Evolutionary conservation across 2,888 invertebrate species (phyloP).

Genomic region (Heliconius aoede): DNA sequence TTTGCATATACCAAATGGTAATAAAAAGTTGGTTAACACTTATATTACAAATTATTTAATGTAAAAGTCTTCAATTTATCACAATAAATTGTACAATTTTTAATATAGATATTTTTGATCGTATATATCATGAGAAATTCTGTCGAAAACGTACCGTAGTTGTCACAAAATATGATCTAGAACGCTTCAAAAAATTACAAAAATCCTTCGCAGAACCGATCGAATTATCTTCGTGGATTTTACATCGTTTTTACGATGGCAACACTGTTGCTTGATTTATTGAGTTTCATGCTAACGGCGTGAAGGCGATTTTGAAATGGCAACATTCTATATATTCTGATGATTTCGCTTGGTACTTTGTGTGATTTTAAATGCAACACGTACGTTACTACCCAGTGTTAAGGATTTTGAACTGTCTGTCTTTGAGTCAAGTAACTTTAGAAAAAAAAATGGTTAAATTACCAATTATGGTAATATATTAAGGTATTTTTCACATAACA

Average conservation of each 20-base stretch:
- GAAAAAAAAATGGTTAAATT: neutral
- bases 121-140: neutral
- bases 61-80: neutral
- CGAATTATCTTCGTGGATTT: constrained; percentile 73
- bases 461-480: neutral
- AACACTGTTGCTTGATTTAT: constrained; percentile 65
- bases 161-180: constrained; percentile 3
- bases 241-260: constrained; percentile 61
- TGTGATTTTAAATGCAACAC: constrained; percentile 42
- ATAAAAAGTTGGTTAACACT: constrained; percentile 10
- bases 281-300: constrained; percentile 55
- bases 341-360: constrained; percentile 49
- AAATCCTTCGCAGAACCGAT: constrained; percentile 69
- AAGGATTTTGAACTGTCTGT: neutral
- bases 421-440: neutral
- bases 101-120: neutral
- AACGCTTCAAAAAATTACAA: constrained; percentile 45
- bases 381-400: neutral
- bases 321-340: constrained; percentile 58
- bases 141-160: neutral
- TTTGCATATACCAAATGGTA: constrained; percentile 19
- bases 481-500: neutral
- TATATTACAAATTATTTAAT: constrained; percentile 5
- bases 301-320: constrained; percentile 61
- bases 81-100: neutral